Evolutionary conservation across 2,113 vertebrate genomes (phyloP).

Genomic region (Sitta europaea): DNA sequence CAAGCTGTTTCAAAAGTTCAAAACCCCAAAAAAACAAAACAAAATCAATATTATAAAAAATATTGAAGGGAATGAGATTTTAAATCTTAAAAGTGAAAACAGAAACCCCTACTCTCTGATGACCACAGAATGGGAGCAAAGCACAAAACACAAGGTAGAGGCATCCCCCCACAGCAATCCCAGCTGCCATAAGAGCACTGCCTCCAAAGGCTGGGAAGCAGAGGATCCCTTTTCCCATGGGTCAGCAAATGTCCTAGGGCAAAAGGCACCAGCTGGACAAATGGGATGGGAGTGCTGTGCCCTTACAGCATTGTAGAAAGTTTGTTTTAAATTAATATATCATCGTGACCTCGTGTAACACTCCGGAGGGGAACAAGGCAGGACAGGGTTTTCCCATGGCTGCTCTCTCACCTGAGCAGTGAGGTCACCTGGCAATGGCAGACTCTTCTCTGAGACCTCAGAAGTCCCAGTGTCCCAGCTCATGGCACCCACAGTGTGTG

Average conservation of each 20-base stretch:
- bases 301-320: background rate
- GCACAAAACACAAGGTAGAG: background rate
- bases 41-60: background rate
- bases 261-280: background rate
- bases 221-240: background rate
- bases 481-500: accelerated
- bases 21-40: background rate
- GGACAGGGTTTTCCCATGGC: background rate
- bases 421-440: accelerated
- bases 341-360: background rate
- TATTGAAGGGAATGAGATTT: background rate
- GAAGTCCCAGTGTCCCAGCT: background rate
- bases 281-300: background rate
- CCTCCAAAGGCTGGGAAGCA: background rate
- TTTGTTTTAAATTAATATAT: background rate
- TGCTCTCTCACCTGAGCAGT: background rate
- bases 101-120: background rate
- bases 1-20: background rate
- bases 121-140: background rate
- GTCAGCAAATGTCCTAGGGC: background rate
- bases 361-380: background rate
- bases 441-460: background rate
- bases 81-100: background rate
- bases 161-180: background rate
- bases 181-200: accelerated